Evolutionary conservation across 2,888 invertebrate species (phyloP).

Genomic region (Tipula confusa): DNA sequence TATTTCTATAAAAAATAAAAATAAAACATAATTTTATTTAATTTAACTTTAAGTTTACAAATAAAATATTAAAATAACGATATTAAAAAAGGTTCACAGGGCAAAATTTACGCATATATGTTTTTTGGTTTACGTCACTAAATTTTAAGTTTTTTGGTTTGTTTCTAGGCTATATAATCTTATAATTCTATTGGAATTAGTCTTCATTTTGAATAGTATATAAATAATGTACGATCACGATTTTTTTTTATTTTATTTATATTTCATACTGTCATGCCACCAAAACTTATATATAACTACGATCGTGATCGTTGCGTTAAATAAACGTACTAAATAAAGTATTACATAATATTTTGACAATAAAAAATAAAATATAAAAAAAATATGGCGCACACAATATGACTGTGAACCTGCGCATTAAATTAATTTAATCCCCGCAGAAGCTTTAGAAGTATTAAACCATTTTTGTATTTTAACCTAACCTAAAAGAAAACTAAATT

Average conservation of each 20-base stretch:
- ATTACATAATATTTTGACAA: not conserved
- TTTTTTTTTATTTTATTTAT: not conserved
- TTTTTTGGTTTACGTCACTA: not conserved
- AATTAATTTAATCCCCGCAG: not conserved
- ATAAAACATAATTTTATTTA: not conserved
- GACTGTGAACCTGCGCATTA: not conserved
- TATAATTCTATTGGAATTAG: not conserved
- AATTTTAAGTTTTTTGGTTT: not conserved
- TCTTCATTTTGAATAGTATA: not conserved
- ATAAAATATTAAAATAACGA: not conserved
- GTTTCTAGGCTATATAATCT: not conserved
- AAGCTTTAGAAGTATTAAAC: not conserved
- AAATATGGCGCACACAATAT: not conserved
- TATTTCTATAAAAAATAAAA: not conserved
- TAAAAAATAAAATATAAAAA: too few relatives aligned
- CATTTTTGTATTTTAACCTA: not conserved
- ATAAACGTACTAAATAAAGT: not conserved
- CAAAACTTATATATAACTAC: not conserved
- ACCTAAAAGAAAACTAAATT: not conserved
- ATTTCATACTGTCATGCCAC: not conserved
- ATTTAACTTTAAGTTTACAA: not conserved
- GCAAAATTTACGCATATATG: not conserved
- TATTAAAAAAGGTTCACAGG: not conserved
- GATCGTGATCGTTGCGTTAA: not conserved
- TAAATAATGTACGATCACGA: not conserved